Conservation (phyloP, 2,797 vertebrate species). For the Pseudopleuronectes americanus region DNA sequence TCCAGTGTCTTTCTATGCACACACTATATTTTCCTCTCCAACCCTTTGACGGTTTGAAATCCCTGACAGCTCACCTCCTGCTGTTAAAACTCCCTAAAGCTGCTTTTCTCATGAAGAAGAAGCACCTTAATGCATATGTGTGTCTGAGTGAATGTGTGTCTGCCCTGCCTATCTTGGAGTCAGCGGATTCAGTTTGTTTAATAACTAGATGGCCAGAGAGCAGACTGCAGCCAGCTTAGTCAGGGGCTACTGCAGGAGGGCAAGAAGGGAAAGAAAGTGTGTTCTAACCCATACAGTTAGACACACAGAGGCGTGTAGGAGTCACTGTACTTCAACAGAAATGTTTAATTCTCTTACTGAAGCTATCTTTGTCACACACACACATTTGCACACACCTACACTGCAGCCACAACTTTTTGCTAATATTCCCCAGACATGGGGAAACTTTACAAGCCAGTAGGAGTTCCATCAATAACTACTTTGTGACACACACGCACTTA, state of each 20-base stretch:
- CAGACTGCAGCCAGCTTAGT: constrained; percentile 17
- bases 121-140: constrained; percentile 46
- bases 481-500: constrained; percentile 21
- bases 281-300: constrained; percentile 18
- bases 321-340: constrained; percentile 5
- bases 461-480: constrained; percentile 38
- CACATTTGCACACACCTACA: not conserved
- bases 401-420: constrained; percentile 5
- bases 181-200: constrained; percentile 51
- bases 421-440: constrained; percentile 20
- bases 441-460: constrained; percentile 19
- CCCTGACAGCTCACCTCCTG: constrained; percentile 60
- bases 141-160: constrained; percentile 37
- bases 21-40: constrained; percentile 22
- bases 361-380: constrained; percentile 6
- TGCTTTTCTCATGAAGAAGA: constrained; percentile 58
- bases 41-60: constrained; percentile 59
- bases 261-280: constrained; percentile 10
- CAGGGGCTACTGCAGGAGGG: constrained; percentile 12
- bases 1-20: constrained; percentile 24
- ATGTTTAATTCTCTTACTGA: not conserved
- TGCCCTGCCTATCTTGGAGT: constrained; percentile 34
- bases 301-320: not conserved
- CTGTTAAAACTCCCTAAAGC: constrained; percentile 66
- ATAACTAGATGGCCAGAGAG: constrained; percentile 32